phyloP scores from a whole-genome alignment of 2,113 vertebrate genomes.

The Hiodon tergisus region DNA sequence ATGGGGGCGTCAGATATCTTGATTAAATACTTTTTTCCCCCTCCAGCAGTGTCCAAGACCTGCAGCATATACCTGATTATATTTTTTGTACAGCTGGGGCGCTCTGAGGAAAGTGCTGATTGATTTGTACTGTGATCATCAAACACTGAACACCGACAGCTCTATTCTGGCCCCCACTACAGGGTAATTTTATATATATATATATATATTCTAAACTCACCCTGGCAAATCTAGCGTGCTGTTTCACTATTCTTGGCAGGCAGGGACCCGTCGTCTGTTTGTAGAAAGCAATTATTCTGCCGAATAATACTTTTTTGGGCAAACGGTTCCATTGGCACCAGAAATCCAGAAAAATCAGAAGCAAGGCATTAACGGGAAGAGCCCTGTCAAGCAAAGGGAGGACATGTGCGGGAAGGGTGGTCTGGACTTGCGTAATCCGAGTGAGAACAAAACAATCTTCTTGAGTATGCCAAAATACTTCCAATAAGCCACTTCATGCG shows the following conservation, averaged over 20 bases:
- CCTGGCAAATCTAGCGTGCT: neutral
- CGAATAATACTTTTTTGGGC: slow-evolving; percentile 1
- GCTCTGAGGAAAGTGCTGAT: slow-evolving; percentile 3
- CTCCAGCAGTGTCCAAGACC: too few relatives aligned
- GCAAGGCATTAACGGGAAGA: neutral
- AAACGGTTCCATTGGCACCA: neutral
- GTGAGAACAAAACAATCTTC: neutral
- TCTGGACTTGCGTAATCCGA: neutral
- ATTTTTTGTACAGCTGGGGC: too few relatives aligned
- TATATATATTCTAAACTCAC: neutral
- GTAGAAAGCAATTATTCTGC: slow-evolving; percentile 14
- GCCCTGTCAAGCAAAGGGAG: neutral
- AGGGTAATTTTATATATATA: too few relatives aligned
- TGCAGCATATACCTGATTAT: too few relatives aligned
- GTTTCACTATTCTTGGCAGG: slow-evolving; percentile 1
- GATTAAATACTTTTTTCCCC: too few relatives aligned
- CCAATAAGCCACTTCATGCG: too few relatives aligned
- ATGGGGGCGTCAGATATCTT: too few relatives aligned
- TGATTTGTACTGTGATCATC: neutral
- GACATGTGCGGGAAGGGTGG: neutral
- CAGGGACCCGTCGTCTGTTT: neutral
- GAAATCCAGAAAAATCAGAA: neutral
- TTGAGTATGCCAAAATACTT: too few relatives aligned
- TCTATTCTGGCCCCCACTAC: neutral
- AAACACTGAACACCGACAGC: slow-evolving; percentile 3